Conservation (phyloP, 1,140 invertebrate genomes). For the Goniozus legneri region DNA sequence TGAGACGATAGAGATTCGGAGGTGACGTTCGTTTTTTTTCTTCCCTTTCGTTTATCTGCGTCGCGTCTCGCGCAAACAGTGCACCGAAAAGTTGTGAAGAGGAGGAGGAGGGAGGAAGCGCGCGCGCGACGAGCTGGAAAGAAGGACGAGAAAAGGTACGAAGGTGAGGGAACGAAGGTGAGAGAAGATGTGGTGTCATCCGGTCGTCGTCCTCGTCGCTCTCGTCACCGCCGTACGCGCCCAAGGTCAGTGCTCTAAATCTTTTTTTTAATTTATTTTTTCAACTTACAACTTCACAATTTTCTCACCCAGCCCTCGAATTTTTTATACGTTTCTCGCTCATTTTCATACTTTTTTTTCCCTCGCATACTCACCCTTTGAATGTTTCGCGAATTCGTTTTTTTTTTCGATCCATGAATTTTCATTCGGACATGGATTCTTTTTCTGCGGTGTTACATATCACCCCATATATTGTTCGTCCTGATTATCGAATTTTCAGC, state of each 20-base stretch:
- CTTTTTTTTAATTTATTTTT: background rate
- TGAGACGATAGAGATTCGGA: no score
- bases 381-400: slow-evolving; percentile 4
- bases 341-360: background rate
- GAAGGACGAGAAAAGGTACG: slow-evolving; percentile 9
- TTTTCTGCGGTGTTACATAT: no score
- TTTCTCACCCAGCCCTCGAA: background rate
- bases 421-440: no score
- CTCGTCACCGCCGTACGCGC: slow-evolving; percentile 39
- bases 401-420: background rate
- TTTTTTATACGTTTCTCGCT: background rate
- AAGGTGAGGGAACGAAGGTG: slow-evolving; percentile 31
- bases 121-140: slow-evolving; percentile 27
- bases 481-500: no score
- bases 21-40: no score
- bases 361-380: no score
- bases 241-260: slow-evolving; percentile 42
- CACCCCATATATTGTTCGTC: no score
- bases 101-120: background rate
- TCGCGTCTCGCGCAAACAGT: no score
- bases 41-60: no score
- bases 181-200: slow-evolving; percentile 42
- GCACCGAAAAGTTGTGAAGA: no score
- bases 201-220: slow-evolving; percentile 38
- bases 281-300: background rate